Base-by-base conservation (phyloP, 2,797 vertebrate genomes). In the Anomalospiza imberbis region DNA sequence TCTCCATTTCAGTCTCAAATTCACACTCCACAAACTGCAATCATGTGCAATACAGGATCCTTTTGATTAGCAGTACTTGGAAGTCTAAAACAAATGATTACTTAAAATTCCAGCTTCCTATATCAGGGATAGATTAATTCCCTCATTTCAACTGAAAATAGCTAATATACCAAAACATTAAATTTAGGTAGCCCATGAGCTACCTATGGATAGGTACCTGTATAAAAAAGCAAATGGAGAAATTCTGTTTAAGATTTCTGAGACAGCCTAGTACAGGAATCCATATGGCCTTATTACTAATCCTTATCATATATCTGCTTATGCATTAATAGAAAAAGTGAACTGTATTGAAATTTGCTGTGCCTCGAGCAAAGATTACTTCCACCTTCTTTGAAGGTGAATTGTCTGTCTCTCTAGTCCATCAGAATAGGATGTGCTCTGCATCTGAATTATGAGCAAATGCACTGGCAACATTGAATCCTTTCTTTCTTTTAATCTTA, bases 311-410 rank as follows among this genome's bases (percentile, higher is more conserved):
- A 72, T 89, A 89, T 75, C 91, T 88, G 61, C 61, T 88, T 85
- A 74, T 74, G 28, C 83, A 55, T 93, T 95, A 94, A 53, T 31
- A 70, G 67, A 67, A 38, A 73, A 84, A 90, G 44, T 92, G 91
- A 92, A 79, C 57, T 92, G n/a, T 70, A 73, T 45, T 79, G 89
- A 68, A 94, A 94, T 95, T 80, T 92, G 55, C 70, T 94, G 40
- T 91, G 81, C 95, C 96, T 94, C 53, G 70, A 96, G 94, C 89
- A 81, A 76, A 95, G 89, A 94, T 97, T 95, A 86, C 73, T 96
- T 94, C 60, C 19, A 77, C 94, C 84, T 96, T 92, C 84, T 96
- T 96, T 96, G 85, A 97, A 93, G 85, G 95, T 94, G 85, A 51
- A 63, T 80, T 71, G 28, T 96, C 75, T 96, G 1, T 93, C 74